Evolutionary conservation across 1,140 invertebrate species (phyloP).

Genomic region (Riptortus pedestris): DNA sequence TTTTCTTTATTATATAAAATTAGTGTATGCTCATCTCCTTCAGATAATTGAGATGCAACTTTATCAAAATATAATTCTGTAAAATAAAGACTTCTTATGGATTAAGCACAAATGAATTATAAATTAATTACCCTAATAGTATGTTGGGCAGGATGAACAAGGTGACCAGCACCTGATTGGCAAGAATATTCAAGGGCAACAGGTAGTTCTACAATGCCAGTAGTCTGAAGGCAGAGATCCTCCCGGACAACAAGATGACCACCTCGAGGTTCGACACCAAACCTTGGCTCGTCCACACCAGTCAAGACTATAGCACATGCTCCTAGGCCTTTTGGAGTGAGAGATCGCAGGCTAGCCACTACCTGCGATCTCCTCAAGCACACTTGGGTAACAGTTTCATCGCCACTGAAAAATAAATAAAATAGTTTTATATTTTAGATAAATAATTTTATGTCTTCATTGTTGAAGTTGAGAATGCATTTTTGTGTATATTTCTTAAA

Average conservation of each 20-base stretch:
- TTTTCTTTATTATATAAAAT: too few species aligned
- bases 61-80: too few species aligned
- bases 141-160: conserved; percentile 26
- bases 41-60: too few species aligned
- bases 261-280: conserved; percentile 62
- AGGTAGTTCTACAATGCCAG: conserved; percentile 69
- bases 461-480: too few species aligned
- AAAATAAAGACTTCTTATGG: too few species aligned
- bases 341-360: background rate
- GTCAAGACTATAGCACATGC: conserved; percentile 59
- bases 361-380: conserved; percentile 17
- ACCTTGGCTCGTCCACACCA: conserved; percentile 65
- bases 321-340: background rate
- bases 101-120: too few species aligned
- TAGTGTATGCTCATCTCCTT: too few species aligned
- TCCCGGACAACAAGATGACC: conserved; percentile 67
- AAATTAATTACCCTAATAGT: conserved; percentile 17
- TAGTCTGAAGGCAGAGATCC: conserved; percentile 60
- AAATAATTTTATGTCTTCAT: too few species aligned
- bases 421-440: conserved; percentile 9
- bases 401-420: conserved; percentile 9
- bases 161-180: background rate
- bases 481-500: too few species aligned
- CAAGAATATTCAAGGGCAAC: conserved; percentile 46
- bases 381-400: conserved; percentile 9